Conservation (phyloP, 2,888 invertebrate species). For the Crematogaster levior region DNA sequence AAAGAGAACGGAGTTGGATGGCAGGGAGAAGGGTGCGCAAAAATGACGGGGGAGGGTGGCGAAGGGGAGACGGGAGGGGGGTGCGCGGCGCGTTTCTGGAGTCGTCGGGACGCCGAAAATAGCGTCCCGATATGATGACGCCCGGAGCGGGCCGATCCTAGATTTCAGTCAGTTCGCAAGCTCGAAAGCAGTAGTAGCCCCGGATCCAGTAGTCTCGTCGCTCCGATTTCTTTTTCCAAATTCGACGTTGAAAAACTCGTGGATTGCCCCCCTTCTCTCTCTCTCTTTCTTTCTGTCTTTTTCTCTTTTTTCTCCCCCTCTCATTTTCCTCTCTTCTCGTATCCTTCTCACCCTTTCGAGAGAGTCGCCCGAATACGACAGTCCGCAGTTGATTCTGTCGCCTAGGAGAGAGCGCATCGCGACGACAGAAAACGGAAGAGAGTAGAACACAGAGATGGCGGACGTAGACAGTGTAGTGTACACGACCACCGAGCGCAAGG, state of each 20-base stretch:
- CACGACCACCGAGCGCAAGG: slow-evolving; percentile 93
- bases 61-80: slow-evolving; percentile 65
- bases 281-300: neutral
- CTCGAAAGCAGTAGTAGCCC: slow-evolving; percentile 78
- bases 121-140: slow-evolving; percentile 85
- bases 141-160: slow-evolving; percentile 84
- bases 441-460: slow-evolving; percentile 88
- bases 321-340: neutral
- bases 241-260: slow-evolving; percentile 44
- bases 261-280: neutral
- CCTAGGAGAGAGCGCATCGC: slow-evolving; percentile 39
- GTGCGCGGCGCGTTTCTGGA: slow-evolving; percentile 81
- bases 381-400: slow-evolving; percentile 31
- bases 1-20: slow-evolving; percentile 57
- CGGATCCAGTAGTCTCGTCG: slow-evolving; percentile 54
- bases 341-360: slow-evolving; percentile 30
- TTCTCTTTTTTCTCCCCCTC: neutral
- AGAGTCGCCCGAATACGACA: slow-evolving; percentile 16
- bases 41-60: slow-evolving; percentile 56
- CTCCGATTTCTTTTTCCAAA: slow-evolving; percentile 54
- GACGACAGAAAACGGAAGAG: slow-evolving; percentile 44
- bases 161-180: slow-evolving; percentile 86
- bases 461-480: slow-evolving; percentile 96
- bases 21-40: slow-evolving; percentile 63
- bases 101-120: slow-evolving; percentile 85